Evolutionary conservation across 2,888 invertebrate genomes (phyloP), one percentile per base, ranked within the genome.

Genomic region (Cheilosia vulpina): DNA sequence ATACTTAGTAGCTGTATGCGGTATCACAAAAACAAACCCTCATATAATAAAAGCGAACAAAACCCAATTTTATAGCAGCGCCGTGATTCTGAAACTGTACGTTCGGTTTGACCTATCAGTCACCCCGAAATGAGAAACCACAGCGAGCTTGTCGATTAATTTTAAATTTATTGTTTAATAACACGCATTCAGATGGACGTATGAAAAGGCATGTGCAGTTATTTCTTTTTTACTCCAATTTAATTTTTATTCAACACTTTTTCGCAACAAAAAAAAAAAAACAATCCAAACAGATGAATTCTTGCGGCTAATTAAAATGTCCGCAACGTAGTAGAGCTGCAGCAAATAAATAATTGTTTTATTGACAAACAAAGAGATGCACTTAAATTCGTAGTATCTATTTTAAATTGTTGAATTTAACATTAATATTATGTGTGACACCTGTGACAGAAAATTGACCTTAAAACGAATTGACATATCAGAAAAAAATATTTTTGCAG

Each of bases 241-340:
- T 50, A 19, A 50, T 50, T 52, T 52, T 52, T 24, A 52, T 52
- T 52, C 52, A 52, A 21, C 9, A n/a, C 45, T 7, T 5, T 17
- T 17, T 17, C n/a, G 17, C 45, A 4, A 52, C n/a, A 15, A 7
- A 7, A 17, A 9, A 45, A 45, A 47, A 7, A 47, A 47, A 47
- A 2, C 7, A 47, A 13, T 6, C 15, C 24, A 52, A 21, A 52
- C 13, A 21, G 6, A 52, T 27, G 6, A 24, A 15, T 27, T 52
- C 15, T 15, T 52, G 4, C 5, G 52, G 52, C 24, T 52, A 21
- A 52, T 24, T 24, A 52, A 24, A 52, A 52, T 52, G 13, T 52
- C 21, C 3, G 52, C 52, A 24, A 6, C 15, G 45, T 47, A 17
- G 45, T 9, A 52, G 24, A 27, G 0, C 13, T 24, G 15, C 13